A percentile compares a stretch with the other conserved stretches of the same genome.
These are phyloP conservation scores for Ormia ochracea DNA, from an alignment of 2,888 invertebrate genomes.

Conservation along the genomic window DNA sequence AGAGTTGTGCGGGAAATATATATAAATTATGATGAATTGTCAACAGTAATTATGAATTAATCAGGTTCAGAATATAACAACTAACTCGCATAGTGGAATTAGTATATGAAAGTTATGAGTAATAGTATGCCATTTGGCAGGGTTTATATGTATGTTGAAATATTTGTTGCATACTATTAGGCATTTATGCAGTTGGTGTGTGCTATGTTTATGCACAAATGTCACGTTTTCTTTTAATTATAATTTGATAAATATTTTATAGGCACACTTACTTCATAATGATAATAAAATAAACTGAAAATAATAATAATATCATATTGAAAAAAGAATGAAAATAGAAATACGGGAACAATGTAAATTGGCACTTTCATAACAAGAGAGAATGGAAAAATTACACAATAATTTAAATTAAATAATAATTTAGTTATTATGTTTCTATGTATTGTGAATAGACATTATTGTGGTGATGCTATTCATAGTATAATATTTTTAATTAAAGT, in stretches of 20 bases:
- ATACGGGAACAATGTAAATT: neutral
- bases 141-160: neutral
- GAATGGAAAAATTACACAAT: neutral
- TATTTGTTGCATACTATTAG: neutral
- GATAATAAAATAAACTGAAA: neutral
- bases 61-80: neutral
- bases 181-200: too few relatives aligned
- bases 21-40: conserved; percentile 29
- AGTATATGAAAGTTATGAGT: neutral
- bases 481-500: too few relatives aligned
- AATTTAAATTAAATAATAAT: too few relatives aligned
- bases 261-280: neutral
- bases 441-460: too few relatives aligned
- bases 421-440: too few relatives aligned
- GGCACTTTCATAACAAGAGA: neutral
- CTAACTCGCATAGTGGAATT: neutral
- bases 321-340: neutral
- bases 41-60: conserved; percentile 49
- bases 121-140: neutral
- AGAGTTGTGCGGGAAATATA: neutral
- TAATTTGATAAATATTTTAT: conserved; percentile 36
- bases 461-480: too few relatives aligned
- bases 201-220: conserved; percentile 6
- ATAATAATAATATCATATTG: neutral
- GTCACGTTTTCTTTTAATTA: conserved; percentile 44